A percentile compares a stretch with the other conserved stretches of the same genome.
phyloP scores from a whole-genome alignment of 1,140 invertebrate genomes.

The Drepana arcuata region DNA sequence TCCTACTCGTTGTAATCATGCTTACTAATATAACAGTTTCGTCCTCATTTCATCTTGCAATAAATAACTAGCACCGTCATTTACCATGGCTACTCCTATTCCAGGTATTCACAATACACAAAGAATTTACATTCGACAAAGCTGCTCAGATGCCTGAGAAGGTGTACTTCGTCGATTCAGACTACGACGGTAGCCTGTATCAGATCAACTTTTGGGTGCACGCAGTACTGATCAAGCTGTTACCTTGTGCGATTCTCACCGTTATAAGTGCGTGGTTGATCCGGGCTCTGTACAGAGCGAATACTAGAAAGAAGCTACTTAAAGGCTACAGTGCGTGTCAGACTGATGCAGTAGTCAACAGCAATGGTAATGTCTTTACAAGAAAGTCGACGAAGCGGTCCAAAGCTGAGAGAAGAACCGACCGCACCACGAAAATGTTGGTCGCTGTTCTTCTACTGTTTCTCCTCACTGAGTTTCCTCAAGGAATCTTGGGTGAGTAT shows the following conservation, averaged over 20 bases:
- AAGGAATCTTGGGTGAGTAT: constrained; percentile 54
- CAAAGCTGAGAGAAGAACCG: constrained; percentile 79
- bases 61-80: constrained; percentile 4
- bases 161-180: constrained; percentile 79
- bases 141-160: constrained; percentile 38
- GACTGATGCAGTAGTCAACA: constrained; percentile 38
- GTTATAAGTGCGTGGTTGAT: constrained; percentile 89
- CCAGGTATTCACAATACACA: constrained; percentile 63
- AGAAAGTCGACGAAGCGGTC: constrained; percentile 63
- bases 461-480: constrained; percentile 56
- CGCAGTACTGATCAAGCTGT: constrained; percentile 87
- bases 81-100: too few species aligned
- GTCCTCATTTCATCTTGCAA: too few species aligned
- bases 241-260: constrained; percentile 87
- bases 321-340: constrained; percentile 75
- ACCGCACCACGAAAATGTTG: constrained; percentile 92
- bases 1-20: too few species aligned
- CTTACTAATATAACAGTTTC: too few species aligned
- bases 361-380: constrained; percentile 52
- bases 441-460: constrained; percentile 90
- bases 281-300: constrained; percentile 79
- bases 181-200: constrained; percentile 74
- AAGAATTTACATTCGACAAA: constrained; percentile 46
- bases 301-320: constrained; percentile 77
- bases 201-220: constrained; percentile 89